Percentiles rank a stretch among this genome's conserved stretches.
phyloP scores from a whole-genome alignment of 2,797 vertebrate species.

The Nannoperca australis region DNA sequence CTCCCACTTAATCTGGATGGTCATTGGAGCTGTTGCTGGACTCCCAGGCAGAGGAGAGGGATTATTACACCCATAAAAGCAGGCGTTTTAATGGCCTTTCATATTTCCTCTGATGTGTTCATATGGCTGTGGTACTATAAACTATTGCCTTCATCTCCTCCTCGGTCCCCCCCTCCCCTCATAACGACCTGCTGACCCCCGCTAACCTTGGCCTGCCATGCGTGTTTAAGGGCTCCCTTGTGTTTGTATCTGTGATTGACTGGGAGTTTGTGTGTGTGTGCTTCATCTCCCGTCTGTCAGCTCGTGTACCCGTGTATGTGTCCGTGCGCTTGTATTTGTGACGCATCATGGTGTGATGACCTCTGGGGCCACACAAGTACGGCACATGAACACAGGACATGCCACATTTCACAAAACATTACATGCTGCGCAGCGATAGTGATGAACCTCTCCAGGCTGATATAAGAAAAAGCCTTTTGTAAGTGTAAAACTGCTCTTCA shows the following conservation, averaged over 20 bases:
- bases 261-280: conserved; percentile 28
- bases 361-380: conserved; percentile 40
- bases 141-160: conserved; percentile 68
- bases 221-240: conserved; percentile 59
- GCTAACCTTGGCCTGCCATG: conserved; percentile 69
- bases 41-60: conserved; percentile 74
- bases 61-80: conserved; percentile 86
- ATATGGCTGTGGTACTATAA: conserved; percentile 75
- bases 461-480: conserved; percentile 20
- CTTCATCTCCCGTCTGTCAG: conserved; percentile 35
- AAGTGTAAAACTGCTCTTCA: conserved; percentile 48
- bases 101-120: conserved; percentile 82
- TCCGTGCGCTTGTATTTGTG: conserved; percentile 25
- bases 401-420: conserved; percentile 47
- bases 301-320: conserved; percentile 18
- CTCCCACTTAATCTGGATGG: conserved; percentile 78
- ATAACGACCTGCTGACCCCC: conserved; percentile 67
- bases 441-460: conserved; percentile 34
- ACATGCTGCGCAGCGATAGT: conserved; percentile 1
- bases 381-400: conserved; percentile 47
- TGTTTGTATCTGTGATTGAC: conserved; percentile 64
- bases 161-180: conserved; percentile 33
- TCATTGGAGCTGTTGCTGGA: conserved; percentile 68
- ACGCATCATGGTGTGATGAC: conserved; percentile 45
- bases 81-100: conserved; percentile 82